phyloP scores from a whole-genome alignment of 2,113 vertebrate genomes.

The Suricata suricatta region DNA sequence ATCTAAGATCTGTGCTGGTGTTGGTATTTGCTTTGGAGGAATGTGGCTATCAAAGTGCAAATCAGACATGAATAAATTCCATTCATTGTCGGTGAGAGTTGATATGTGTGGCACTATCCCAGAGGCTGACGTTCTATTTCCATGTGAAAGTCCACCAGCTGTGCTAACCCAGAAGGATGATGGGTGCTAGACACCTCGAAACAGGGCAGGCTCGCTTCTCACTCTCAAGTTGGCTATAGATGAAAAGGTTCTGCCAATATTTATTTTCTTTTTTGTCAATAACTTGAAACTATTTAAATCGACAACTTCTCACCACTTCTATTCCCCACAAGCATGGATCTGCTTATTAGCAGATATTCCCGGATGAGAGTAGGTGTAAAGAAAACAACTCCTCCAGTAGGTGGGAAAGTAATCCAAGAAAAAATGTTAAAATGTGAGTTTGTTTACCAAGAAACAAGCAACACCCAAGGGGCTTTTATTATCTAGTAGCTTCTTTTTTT shows the following conservation, averaged over 20 bases:
- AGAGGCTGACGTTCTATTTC: background rate
- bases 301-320: slow-evolving; percentile 73
- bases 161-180: background rate
- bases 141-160: background rate
- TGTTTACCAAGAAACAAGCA: slow-evolving; percentile 42
- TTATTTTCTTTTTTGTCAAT: slow-evolving; percentile 67
- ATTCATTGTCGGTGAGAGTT: background rate
- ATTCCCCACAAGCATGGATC: slow-evolving; percentile 47
- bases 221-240: slow-evolving; percentile 45
- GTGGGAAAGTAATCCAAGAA: slow-evolving; percentile 65
- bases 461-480: background rate
- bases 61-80: background rate
- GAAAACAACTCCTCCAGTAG: slow-evolving; percentile 73
- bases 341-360: slow-evolving; percentile 76
- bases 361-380: slow-evolving; percentile 66
- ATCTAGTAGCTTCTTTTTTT: background rate
- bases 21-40: background rate
- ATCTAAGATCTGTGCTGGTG: background rate
- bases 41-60: background rate
- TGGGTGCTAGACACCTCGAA: slow-evolving; percentile 26
- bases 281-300: slow-evolving; percentile 77
- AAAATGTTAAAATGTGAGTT: slow-evolving; percentile 39
- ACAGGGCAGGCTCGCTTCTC: slow-evolving; percentile 56
- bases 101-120: background rate
- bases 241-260: slow-evolving; percentile 59